Percentiles rank a stretch among this genome's conserved stretches.
phyloP scores from a whole-genome alignment of 2,113 vertebrate species.

The Rhinoderma darwinii region DNA sequence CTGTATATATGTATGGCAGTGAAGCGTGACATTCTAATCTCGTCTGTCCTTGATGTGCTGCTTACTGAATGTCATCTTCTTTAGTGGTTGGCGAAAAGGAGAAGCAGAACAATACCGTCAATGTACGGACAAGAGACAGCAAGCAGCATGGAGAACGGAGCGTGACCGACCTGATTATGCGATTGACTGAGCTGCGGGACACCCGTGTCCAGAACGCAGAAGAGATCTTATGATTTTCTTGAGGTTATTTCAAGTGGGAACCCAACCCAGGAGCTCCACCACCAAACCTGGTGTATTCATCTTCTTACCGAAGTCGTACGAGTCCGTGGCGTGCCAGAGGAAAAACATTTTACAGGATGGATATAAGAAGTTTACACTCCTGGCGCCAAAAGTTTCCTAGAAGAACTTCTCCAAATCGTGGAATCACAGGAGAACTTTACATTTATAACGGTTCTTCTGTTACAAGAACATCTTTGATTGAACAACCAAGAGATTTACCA shows the following conservation, averaged over 20 bases:
- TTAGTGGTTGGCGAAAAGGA: constrained; percentile 85
- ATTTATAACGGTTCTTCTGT: too few species aligned
- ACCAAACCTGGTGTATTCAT: neutral
- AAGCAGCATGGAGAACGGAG: constrained; percentile 74
- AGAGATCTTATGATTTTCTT: constrained; percentile 73
- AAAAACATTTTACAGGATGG: too few species aligned
- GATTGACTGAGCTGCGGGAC: constrained; percentile 74
- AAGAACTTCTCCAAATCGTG: too few species aligned
- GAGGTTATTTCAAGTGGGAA: neutral
- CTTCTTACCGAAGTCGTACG: neutral
- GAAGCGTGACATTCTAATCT: too few species aligned
- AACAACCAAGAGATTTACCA: too few species aligned
- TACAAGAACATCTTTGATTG: too few species aligned
- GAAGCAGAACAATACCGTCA: constrained; percentile 74
- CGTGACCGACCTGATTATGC: constrained; percentile 70
- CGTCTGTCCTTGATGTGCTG: neutral
- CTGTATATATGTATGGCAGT: too few species aligned
- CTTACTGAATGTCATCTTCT: neutral
- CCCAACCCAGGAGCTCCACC: neutral
- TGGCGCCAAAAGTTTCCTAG: too few species aligned
- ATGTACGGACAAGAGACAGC: constrained; percentile 76
- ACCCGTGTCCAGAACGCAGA: constrained; percentile 71
- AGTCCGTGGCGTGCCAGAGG: too few species aligned
- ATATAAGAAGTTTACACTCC: too few species aligned
- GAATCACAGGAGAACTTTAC: too few species aligned